Conservation (phyloP, 2,888 invertebrate species). For the Xestia rhomboidea region DNA sequence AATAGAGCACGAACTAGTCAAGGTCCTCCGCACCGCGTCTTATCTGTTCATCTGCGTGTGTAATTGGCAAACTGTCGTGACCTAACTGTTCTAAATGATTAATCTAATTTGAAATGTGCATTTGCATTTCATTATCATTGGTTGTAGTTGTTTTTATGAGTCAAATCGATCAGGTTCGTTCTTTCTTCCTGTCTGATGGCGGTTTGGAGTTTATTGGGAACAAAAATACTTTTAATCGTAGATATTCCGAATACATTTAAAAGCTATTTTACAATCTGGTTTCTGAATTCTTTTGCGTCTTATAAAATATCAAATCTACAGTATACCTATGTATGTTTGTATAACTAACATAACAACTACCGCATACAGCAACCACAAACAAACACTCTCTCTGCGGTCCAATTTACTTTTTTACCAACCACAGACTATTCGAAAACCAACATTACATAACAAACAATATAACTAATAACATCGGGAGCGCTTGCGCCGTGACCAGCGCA, state of each 20-base stretch:
- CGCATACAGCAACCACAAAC: slow-evolving; percentile 48
- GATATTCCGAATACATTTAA: neutral
- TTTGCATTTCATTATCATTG: neutral
- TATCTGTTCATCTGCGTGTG: slow-evolving; percentile 58
- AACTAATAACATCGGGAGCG: slow-evolving; percentile 61
- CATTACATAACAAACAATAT: slow-evolving; percentile 63
- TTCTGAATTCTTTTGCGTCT: neutral
- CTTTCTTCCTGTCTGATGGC: neutral
- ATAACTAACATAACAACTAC: slow-evolving; percentile 1
- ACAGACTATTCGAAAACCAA: slow-evolving; percentile 59
- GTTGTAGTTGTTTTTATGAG: neutral
- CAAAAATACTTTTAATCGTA: neutral
- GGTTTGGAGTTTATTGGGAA: neutral
- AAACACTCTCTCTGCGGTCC: slow-evolving; percentile 63
- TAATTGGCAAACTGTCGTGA: slow-evolving; percentile 56
- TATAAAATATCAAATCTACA: neutral
- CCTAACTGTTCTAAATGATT: slow-evolving; percentile 32
- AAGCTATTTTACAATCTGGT: neutral
- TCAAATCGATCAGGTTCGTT: neutral
- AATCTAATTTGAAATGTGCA: slow-evolving; percentile 35
- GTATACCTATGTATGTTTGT: neutral
- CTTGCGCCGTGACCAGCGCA: slow-evolving; percentile 70
- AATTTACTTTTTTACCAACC: slow-evolving; percentile 64
- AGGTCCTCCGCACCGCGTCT: slow-evolving; percentile 42
- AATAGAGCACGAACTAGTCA: slow-evolving; percentile 55